Evolutionary conservation across 2,888 invertebrate genomes (phyloP), one percentile per base, ranked within the genome.

Genomic region (Hirtodrosophila histrioides): DNA sequence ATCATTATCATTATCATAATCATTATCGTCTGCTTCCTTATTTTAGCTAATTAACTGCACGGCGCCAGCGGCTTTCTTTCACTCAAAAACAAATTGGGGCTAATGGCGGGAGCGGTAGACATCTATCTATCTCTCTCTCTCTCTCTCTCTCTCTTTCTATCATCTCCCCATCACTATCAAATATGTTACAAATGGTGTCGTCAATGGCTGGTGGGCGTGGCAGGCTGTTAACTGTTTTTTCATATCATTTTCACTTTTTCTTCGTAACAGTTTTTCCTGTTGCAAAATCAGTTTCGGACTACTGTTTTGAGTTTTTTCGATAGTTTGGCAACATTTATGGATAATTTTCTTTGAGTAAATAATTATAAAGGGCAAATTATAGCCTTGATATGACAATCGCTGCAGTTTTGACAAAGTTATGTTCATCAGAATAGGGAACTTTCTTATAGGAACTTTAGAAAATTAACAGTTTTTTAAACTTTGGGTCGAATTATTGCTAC

Each of bases 11-110:
- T 86, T 84, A 82, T 69, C 66, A 65, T 75, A 66, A 65, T 61
- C 60, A 69, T 17, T 17, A 17, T 61, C 57, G 73, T 75, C 76
- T 66, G 86, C 88, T 83, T 87, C 83, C 87, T 83, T 78, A 82
- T 85, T 87, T 87, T 46, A 51, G 72, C 76, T 77, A 74, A 82
- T 84, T 81, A 78, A 81, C 69, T 65, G 66, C 66, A 68, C 58
- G 58, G 78, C 75, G 51, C 33, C 57, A 46, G 23, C 46, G 61
- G 64, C 82, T 81, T 63, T 56, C 56, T 68, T 78, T 75, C 71
- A 53, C 73, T 72, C 37, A 7, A 12, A 37, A 57, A 50, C 75
- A 65, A 77, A 82, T 79, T 80, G 78, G 62, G 62, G 58, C 69
- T 67, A 72, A 76, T 82, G 56, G 76, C 63, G 56, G 60, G 51